Percentiles rank a stretch among this genome's conserved stretches.
These are phyloP conservation scores for Nomia melanderi DNA, from an alignment of 1,140 invertebrate genomes.

Conservation along the genomic window DNA sequence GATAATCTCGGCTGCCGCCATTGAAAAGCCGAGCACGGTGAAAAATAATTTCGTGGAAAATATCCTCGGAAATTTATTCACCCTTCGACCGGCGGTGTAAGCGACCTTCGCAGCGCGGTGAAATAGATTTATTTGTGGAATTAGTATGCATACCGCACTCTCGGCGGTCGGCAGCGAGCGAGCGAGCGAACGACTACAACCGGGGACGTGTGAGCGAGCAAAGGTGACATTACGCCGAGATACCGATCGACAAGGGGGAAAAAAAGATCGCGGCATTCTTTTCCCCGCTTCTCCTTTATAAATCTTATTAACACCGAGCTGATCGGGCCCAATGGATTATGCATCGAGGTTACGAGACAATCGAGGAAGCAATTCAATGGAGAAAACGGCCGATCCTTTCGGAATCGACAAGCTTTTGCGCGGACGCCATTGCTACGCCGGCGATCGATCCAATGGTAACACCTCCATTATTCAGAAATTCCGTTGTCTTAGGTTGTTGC, in stretches of 20 bases:
- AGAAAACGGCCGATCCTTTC: constrained; percentile 20
- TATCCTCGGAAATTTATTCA: constrained; percentile 50
- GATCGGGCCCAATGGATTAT: constrained; percentile 30
- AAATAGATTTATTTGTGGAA: constrained; percentile 57
- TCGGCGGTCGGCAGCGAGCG: constrained; percentile 12
- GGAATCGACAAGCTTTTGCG: constrained; percentile 6
- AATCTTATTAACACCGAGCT: constrained; percentile 49
- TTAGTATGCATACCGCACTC: constrained; percentile 61
- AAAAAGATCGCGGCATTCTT: constrained; percentile 50
- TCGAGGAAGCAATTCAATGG: constrained; percentile 46
- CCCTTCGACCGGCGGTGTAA: constrained; percentile 14
- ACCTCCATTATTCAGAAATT: too few species aligned
- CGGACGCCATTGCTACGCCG: neutral
- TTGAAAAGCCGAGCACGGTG: neutral
- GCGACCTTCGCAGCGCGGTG: constrained; percentile 20
- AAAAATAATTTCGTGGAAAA: constrained; percentile 49
- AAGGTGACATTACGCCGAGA: constrained; percentile 55
- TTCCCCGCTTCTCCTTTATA: constrained; percentile 33
- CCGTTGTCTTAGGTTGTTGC: too few species aligned
- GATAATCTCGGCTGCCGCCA: neutral
- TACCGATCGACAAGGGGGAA: constrained; percentile 41
- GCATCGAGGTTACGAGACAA: constrained; percentile 45
- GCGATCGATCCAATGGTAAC: neutral
- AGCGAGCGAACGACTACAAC: constrained; percentile 50
- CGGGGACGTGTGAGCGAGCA: constrained; percentile 54